Conservation (phyloP, 2,797 vertebrate species). For the Enoplosus armatus region DNA sequence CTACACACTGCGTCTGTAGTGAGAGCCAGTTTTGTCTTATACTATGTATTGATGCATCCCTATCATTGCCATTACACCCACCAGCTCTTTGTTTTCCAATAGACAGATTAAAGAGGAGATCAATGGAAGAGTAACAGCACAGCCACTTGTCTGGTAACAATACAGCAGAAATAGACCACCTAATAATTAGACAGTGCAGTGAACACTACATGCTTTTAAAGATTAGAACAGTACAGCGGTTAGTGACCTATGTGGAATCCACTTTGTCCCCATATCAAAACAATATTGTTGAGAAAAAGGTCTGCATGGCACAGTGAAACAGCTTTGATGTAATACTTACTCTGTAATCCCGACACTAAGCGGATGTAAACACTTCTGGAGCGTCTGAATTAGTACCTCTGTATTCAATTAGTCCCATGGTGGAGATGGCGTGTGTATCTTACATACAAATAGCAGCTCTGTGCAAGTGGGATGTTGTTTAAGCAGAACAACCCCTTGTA, state of each 20-base stretch:
- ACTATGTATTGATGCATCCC: constrained; percentile 48
- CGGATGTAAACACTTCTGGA: constrained; percentile 60
- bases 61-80: constrained; percentile 58
- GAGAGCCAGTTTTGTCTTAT: constrained; percentile 36
- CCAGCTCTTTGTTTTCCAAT: constrained; percentile 68
- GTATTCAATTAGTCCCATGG: constrained; percentile 72
- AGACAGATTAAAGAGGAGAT: constrained; percentile 66
- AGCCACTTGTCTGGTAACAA: constrained; percentile 52
- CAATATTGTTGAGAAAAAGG: constrained; percentile 13
- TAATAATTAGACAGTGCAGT: constrained; percentile 35
- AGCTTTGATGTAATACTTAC: constrained; percentile 62
- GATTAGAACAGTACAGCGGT: constrained; percentile 7
- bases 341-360: constrained; percentile 64
- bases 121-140: constrained; percentile 50
- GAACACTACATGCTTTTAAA: constrained; percentile 21
- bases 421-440: constrained; percentile 47
- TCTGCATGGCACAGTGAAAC: constrained; percentile 23
- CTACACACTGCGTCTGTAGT: constrained; percentile 33
- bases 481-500: constrained; percentile 37
- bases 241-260: constrained; percentile 16
- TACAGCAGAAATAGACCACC: constrained; percentile 41
- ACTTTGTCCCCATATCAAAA: neutral
- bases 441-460: constrained; percentile 50
- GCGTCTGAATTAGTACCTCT: constrained; percentile 64
- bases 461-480: constrained; percentile 21